Conservation (phyloP, 2,113 vertebrate genomes). For the Apteryx mantelli region DNA sequence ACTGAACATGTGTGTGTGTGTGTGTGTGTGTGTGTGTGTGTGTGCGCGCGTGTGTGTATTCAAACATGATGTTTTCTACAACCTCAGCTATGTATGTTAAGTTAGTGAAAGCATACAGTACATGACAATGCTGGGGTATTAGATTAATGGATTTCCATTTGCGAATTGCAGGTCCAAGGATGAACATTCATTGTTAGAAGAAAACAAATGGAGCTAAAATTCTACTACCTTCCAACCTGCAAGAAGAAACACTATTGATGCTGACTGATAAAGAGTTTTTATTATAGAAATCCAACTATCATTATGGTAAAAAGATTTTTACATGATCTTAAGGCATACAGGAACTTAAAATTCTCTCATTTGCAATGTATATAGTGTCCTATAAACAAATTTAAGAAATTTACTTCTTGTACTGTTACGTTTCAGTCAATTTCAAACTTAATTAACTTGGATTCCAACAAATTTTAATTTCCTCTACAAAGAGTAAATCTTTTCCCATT, state of each 20-base stretch:
- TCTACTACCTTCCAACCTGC: not conserved
- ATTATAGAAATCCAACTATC: slow-evolving; percentile 11
- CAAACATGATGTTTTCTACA: not conserved
- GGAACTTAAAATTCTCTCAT: slow-evolving; percentile 19
- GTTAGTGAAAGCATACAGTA: not conserved
- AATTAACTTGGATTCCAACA: not conserved
- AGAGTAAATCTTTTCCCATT: not conserved
- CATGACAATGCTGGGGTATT: not conserved
- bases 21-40: no score
- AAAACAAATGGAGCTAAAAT: slow-evolving; percentile 48
- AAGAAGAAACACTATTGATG: not conserved
- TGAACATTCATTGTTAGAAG: slow-evolving; percentile 20
- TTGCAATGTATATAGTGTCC: not conserved
- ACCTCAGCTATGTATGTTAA: not conserved
- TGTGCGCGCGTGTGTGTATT: no score
- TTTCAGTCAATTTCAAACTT: not conserved
- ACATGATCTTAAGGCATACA: slow-evolving; percentile 1
- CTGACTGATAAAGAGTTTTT: not conserved
- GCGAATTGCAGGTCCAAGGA: slow-evolving; percentile 64
- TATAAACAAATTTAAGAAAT: not conserved
- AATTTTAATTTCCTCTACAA: not conserved
- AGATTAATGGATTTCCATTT: slow-evolving; percentile 49
- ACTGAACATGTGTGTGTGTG: not conserved
- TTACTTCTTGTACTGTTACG: not conserved
- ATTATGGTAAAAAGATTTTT: slow-evolving; percentile 45